Base-by-base conservation (phyloP, 2,888 invertebrate species). In the Coelopa pilipes region DNA sequence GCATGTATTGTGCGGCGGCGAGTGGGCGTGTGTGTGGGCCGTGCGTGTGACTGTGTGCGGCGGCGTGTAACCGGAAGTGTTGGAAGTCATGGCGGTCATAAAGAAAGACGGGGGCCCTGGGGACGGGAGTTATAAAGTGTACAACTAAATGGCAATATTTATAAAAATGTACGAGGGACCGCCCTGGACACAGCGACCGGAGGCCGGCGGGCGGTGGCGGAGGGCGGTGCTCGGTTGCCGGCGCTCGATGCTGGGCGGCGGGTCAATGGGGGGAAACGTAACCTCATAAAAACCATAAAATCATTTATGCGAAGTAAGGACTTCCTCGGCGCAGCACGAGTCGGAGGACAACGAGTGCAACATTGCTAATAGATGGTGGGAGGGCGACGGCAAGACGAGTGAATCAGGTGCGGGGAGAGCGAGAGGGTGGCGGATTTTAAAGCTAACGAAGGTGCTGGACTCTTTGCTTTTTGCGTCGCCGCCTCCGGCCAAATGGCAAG, bases 101-200 rank as follows among this genome's bases (percentile, higher is more conserved):
- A 62, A 62, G 62, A 62, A 62, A 11, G 53, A 34, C 12, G 21
- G 19, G 21, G 10, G 10, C 57, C 13, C 12, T 19, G 57, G 21
- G n/a, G 24, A 1, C 67, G n/a, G 21, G 13, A 50, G 19, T 50
- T 45, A 67, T 50, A 67, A 68, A 57, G 47, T 17, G 34, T 34
- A n/a, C 55, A 57, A 17, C 55, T 68, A 50, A 68, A 66, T 66
- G 55, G 46, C 45, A 53, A 68, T 68, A 57, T 68, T 68, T 50
- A 68, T 68, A 55, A 24, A 68, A 50, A 19, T 55, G 5, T 45
- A 45, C 24, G 45, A 45, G 10, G 34, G 34, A 34, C 34, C 2
- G 34, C 34, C 34, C 2, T 34, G 34, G 24, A 10, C 12, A 45
- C 45, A n/a, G 17, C 3, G 13, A 10, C 10, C 57, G 13, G 55